Evolutionary conservation across 2,113 vertebrate genomes (phyloP), one percentile per base, ranked within the genome.

Genomic region (Megaceryle maxima): DNA sequence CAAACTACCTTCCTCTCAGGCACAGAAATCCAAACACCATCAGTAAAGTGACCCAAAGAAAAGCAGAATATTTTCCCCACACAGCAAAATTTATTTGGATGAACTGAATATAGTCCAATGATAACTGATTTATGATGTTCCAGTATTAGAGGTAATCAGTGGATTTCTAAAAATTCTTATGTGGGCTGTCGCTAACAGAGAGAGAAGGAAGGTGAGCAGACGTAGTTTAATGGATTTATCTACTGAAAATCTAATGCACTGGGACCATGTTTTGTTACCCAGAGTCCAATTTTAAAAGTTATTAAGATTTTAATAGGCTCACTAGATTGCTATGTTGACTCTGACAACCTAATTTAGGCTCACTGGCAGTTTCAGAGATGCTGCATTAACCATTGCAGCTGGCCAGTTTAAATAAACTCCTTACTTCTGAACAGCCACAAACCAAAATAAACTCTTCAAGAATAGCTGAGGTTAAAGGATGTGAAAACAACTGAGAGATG

Each of bases 221-320:
- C 0, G 0, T 5, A 63, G 56, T 83, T 88, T 88, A 95, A 94
- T 88, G 85, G 85, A 70, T 93, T 96, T 95, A 94, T 94, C 85
- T 88, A 75, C 76, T 78, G 55, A 68, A 88, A 86, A 84, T 82
- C 92, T 78, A 96, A 75, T 37, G 60, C 76, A 68, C 24, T 81
- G 21, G 46, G 56, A 78, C 85, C 90, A 74, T 24, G 37, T 87
- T 93, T 95, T 90, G 88, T 64, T 93, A 83, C 68, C 46, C 66
- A 93, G 56, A 93, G 76, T 93, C 66, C 93, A 96, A 97, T 97
- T 94, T 92, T 88, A 78, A 84, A 96, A 90, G 88, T 96, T 95
- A 92, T 95, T 97, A 97, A 97, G 92, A 90, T 96, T 96, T 96
- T 96, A 97, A 96, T 96, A 95, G 93, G 83, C 90, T 94, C 72